Evolutionary conservation across 2,797 vertebrate species (phyloP).

Genomic region (Crenichthys baileyi): DNA sequence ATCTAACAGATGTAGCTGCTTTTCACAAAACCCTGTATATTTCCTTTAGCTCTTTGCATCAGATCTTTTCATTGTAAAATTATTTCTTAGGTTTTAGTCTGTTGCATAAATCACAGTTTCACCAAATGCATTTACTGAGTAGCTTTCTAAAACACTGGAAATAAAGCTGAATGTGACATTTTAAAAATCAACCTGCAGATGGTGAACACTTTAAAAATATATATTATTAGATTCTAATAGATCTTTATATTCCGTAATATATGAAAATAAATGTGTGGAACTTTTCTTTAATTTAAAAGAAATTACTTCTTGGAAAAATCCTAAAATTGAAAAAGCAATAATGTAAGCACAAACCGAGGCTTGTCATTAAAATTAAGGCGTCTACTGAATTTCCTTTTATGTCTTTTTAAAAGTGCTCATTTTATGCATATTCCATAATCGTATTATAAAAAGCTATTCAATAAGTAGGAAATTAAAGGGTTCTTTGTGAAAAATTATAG

Average conservation of each 20-base stretch:
- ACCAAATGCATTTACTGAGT: background rate
- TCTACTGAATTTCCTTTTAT: slow-evolving; percentile 27
- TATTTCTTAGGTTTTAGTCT: too few relatives aligned
- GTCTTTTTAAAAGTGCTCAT: slow-evolving; percentile 36
- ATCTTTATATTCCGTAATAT: slow-evolving; percentile 1
- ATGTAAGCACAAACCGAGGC: background rate
- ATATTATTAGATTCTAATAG: slow-evolving; percentile 3
- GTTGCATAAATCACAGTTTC: background rate
- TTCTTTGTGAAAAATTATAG: slow-evolving; percentile 57
- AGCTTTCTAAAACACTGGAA: background rate
- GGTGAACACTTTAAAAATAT: background rate
- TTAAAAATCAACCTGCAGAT: background rate
- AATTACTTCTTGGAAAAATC: slow-evolving; percentile 13
- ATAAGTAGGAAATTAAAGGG: slow-evolving; percentile 59
- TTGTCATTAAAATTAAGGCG: slow-evolving; percentile 4
- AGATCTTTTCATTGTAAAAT: too few relatives aligned
- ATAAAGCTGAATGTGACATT: background rate
- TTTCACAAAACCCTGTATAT: background rate
- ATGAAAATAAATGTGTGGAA: slow-evolving; percentile 13
- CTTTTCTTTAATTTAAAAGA: slow-evolving; percentile 18
- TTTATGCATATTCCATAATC: slow-evolving; percentile 46
- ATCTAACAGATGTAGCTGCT: background rate
- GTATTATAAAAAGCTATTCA: slow-evolving; percentile 56
- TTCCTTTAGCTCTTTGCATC: background rate
- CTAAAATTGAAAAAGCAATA: slow-evolving; percentile 22